These are phyloP conservation scores for Brenthis daphne DNA, from an alignment of 2,888 invertebrate genomes.

Conservation along the genomic window DNA sequence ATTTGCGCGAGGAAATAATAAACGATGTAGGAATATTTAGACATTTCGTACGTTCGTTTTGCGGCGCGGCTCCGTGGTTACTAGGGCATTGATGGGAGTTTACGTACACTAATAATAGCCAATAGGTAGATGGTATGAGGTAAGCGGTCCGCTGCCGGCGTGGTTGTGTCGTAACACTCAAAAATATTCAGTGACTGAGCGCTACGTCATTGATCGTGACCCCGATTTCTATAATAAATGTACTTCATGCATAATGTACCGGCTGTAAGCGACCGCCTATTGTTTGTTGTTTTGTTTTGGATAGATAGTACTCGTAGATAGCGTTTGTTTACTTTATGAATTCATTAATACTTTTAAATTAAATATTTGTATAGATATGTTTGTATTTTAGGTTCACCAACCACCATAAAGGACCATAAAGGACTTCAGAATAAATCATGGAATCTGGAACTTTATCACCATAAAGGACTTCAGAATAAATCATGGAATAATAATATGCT, in stretches of 20 bases:
- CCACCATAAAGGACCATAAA: too few relatives aligned
- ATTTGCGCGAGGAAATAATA: constrained; percentile 59
- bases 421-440: neutral
- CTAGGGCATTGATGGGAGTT: constrained; percentile 69
- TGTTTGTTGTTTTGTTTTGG: constrained; percentile 15
- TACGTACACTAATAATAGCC: constrained; percentile 70
- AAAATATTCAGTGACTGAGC: constrained; percentile 70
- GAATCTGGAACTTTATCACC: too few relatives aligned
- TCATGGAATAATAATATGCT: neutral
- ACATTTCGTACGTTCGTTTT: constrained; percentile 67
- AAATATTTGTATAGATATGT: neutral
- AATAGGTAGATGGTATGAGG: constrained; percentile 76
- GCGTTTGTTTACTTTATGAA: constrained; percentile 14
- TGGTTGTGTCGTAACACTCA: constrained; percentile 68
- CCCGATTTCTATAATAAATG: constrained; percentile 58
- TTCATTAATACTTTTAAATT: neutral
- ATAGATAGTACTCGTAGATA: constrained; percentile 4
- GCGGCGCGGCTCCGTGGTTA: constrained; percentile 63
- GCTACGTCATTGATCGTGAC: constrained; percentile 66
- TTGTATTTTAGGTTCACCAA: too few relatives aligned
- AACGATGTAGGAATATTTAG: constrained; percentile 53
- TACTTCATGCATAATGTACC: constrained; percentile 41
- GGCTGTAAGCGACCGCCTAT: constrained; percentile 2
- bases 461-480: neutral
- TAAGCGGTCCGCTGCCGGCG: constrained; percentile 70